A percentile compares a stretch with the other conserved stretches of the same genome.
Conservation (phyloP, 2,113 vertebrate genomes). For the Cyprinodon tularosa region DNA sequence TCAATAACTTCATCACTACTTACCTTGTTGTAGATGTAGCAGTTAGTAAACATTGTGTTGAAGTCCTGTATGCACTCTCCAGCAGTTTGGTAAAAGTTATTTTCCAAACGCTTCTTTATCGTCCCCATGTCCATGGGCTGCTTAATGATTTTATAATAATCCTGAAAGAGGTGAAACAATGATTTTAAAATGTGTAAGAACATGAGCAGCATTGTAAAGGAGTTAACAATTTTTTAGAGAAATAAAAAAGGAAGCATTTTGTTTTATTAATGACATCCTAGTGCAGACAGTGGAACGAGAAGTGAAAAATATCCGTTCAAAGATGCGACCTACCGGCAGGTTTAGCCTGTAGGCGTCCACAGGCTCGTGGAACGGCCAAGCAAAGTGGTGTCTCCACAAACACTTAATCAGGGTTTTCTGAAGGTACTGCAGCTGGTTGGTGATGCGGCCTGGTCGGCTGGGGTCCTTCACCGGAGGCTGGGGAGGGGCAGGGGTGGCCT, state of each 20-base stretch:
- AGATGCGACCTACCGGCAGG: slow-evolving; percentile 69
- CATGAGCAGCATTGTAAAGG: not conserved
- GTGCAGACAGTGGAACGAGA: too few species aligned
- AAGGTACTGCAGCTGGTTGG: slow-evolving; percentile 93
- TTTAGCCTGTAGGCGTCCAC: slow-evolving; percentile 90
- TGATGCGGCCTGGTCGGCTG: slow-evolving; percentile 83
- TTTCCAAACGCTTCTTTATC: slow-evolving; percentile 91
- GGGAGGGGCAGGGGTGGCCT: slow-evolving; percentile 66
- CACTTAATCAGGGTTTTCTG: slow-evolving; percentile 91
- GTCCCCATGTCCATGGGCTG: slow-evolving; percentile 98
- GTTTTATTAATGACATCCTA: not conserved
- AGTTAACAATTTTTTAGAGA: not conserved
- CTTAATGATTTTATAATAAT: slow-evolving; percentile 97
- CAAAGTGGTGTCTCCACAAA: slow-evolving; percentile 93
- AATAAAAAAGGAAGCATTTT: not conserved
- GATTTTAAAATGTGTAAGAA: not conserved
- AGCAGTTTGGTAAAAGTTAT: slow-evolving; percentile 90
- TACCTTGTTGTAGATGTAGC: slow-evolving; percentile 98
- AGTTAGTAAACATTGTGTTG: slow-evolving; percentile 98
- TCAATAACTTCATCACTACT: slow-evolving; percentile 13
- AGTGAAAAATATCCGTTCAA: not conserved
- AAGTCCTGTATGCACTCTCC: slow-evolving; percentile 96
- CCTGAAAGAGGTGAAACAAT: slow-evolving; percentile 71
- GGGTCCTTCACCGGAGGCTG: slow-evolving; percentile 85
- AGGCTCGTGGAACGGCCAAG: slow-evolving; percentile 93